phyloP scores from a whole-genome alignment of 1,140 invertebrate species.

The Arion vulgaris region DNA sequence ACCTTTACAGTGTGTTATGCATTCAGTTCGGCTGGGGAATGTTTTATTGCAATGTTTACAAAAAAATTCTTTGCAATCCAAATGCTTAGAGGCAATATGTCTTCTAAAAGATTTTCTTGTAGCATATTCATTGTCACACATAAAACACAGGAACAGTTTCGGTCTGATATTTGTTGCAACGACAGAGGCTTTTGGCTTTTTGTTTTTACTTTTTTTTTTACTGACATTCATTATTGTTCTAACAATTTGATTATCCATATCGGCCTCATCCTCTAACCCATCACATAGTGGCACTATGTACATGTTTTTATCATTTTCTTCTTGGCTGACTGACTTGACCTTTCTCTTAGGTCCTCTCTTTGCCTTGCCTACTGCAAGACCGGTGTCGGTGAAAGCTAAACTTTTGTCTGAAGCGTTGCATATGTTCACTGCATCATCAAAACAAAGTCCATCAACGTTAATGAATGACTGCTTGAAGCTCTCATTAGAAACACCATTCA shows the following conservation, averaged over 20 bases:
- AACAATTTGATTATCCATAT: constrained; percentile 15
- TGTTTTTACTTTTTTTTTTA: background rate
- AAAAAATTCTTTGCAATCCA: background rate
- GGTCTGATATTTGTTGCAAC: background rate
- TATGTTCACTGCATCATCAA: constrained; percentile 13
- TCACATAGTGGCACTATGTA: constrained; percentile 17
- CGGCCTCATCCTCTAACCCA: constrained; percentile 11
- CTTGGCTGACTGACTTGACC: background rate
- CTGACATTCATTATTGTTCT: background rate
- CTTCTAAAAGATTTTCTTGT: constrained; percentile 19
- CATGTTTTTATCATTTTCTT: constrained; percentile 7
- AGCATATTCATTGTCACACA: constrained; percentile 24
- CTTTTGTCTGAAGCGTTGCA: background rate
- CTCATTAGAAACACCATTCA: constrained; percentile 5
- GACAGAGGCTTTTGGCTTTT: background rate
- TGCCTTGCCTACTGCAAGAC: background rate
- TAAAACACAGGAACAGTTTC: constrained; percentile 18
- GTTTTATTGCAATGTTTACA: constrained; percentile 18
- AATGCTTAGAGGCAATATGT: constrained; percentile 22
- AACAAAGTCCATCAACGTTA: constrained; percentile 5
- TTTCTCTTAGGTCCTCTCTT: background rate
- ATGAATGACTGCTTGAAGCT: constrained; percentile 18
- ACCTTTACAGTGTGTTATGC: constrained; percentile 19
- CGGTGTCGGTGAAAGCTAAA: background rate
- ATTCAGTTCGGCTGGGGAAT: constrained; percentile 12